Evolutionary conservation across 2,113 vertebrate species (phyloP), one percentile per base, ranked within the genome.

Genomic region (Australoheros scitulus): DNA sequence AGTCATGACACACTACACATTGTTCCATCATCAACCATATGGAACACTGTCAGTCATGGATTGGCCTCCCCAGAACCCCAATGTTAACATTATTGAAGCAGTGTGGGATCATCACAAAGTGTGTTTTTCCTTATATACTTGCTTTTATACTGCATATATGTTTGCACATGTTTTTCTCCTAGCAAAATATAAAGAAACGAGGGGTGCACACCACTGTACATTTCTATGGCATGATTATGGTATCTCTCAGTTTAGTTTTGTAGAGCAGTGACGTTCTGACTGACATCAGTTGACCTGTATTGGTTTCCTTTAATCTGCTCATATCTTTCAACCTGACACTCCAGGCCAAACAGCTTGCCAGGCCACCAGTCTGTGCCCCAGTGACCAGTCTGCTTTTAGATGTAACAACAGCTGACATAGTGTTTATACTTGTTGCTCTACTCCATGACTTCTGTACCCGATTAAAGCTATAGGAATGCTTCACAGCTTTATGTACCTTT

Each of bases 381-480:
- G 20, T 47, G 22, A 32, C 47, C 15, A 22, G 72, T 32, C 36
- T 58, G 32, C 36, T 60, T 56, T 76, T 26, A 70, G 3, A 60
- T 68, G 13, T 15, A 60, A 41, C 32, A 18, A 11, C 38, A 38
- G 26, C 32, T 61, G 29, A 83, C 76, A n/a, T 15, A 1, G 32
- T 34, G 36, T 50, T 11, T 32, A 20, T 18, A 61, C 43, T 56
- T 10, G 24, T 34, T 57, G 50, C n/a, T 75, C 56, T 47, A 11
- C 36, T 75, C 61, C 36, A 7, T 63, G 88, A 80, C 76, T 77
- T 20, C 7, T 41, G 6, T 57, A 9, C 17, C 34, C 65, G 86
- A 89, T 88, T 76, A 86, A 82, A 81, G 52, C 77, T 36, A 22
- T 7, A 68, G 60, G 61, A 77, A 36, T 9, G 26, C n/a, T 85